phyloP scores from a whole-genome alignment of 2,888 invertebrate genomes.

The Lordiphosa andalusiaca region DNA sequence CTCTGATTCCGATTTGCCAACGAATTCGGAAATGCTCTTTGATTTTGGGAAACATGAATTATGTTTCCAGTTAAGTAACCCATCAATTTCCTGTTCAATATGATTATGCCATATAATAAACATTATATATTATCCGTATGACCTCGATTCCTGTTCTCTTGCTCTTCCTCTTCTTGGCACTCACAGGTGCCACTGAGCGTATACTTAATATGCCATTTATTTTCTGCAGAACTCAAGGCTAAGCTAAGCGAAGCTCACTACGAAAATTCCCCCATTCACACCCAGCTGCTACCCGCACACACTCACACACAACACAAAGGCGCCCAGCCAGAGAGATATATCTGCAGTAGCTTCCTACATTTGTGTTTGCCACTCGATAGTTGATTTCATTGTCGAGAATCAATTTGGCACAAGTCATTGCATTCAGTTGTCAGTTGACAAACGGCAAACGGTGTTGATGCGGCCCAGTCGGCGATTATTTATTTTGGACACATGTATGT shows the following conservation, averaged over 20 bases:
- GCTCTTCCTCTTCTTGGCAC: constrained; percentile 21
- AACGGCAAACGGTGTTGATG: constrained; percentile 75
- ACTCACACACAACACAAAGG: constrained; percentile 18
- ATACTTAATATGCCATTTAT: constrained; percentile 73
- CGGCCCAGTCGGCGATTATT: constrained; percentile 52
- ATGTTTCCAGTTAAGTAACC: neutral
- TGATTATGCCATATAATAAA: constrained; percentile 25
- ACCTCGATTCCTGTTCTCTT: constrained; percentile 10
- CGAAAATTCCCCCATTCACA: constrained; percentile 29
- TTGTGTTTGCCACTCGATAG: constrained; percentile 56
- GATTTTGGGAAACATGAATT: neutral
- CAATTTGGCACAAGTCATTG: constrained; percentile 74
- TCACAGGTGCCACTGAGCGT: constrained; percentile 66
- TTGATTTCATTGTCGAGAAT: constrained; percentile 55
- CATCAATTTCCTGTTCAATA: constrained; percentile 28
- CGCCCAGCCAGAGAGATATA: constrained; percentile 24
- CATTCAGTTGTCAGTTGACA: constrained; percentile 73
- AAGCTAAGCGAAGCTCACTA: constrained; percentile 20
- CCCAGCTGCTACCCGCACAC: constrained; percentile 48
- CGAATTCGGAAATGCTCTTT: too few species aligned
- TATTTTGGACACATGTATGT: constrained; percentile 73
- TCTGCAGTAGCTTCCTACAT: constrained; percentile 56
- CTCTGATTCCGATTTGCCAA: too few species aligned
- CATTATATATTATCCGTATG: constrained; percentile 18
- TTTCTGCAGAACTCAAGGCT: constrained; percentile 53